These are phyloP conservation scores for Cordylochernes scorpioides DNA, from an alignment of 2,888 invertebrate genomes.

Conservation along the genomic window DNA sequence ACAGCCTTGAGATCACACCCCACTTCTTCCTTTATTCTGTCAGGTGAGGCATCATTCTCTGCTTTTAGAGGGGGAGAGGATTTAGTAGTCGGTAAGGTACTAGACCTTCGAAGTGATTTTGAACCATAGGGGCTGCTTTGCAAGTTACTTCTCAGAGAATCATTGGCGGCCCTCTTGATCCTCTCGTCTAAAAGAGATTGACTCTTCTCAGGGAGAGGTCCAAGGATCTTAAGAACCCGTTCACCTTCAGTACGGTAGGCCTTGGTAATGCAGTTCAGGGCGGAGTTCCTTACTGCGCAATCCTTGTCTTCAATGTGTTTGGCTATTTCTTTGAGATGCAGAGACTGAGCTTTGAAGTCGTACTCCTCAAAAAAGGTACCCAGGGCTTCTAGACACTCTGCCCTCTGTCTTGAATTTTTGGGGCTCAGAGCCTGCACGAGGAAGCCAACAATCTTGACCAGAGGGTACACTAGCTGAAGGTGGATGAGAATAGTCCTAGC, in stretches of 20 bases:
- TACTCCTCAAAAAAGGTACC: conserved; percentile 56
- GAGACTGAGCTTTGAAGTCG: conserved; percentile 46
- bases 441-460: conserved; percentile 59
- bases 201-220: conserved; percentile 82
- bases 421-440: conserved; percentile 85
- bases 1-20: conserved; percentile 9
- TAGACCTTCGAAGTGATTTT: conserved; percentile 3
- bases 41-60: conserved; percentile 6
- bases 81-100: conserved; percentile 3
- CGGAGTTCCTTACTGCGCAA: conserved; percentile 79
- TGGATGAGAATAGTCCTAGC: conserved; percentile 59
- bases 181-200: conserved; percentile 75
- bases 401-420: conserved; percentile 81
- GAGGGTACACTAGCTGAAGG: conserved; percentile 58
- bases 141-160: no score
- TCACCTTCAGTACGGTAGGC: conserved; percentile 76
- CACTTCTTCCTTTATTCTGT: conserved; percentile 10
- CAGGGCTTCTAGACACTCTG: conserved; percentile 81
- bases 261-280: conserved; percentile 69
- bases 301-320: conserved; percentile 85
- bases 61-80: conserved; percentile 5
- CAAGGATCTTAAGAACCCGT: conserved; percentile 62
- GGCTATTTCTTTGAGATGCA: conserved; percentile 64
- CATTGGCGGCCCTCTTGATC: conserved; percentile 77
- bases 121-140: no score